Evolutionary conservation across 2,797 vertebrate genomes (phyloP).

Genomic region (Limnodromus scolopaceus): DNA sequence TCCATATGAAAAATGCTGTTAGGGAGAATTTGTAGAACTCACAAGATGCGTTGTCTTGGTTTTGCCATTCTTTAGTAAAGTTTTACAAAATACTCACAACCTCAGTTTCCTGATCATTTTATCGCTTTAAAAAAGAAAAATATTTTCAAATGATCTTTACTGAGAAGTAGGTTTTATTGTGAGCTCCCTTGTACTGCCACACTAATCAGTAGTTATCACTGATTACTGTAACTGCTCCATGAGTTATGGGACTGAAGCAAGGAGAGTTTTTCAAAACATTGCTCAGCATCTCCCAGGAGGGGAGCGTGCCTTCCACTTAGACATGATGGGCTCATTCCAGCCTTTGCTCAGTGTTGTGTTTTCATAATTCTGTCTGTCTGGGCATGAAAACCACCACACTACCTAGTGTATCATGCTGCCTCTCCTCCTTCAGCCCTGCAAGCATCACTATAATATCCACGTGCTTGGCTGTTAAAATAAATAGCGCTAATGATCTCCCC

Average conservation of each 20-base stretch:
- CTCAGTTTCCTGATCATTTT: background rate
- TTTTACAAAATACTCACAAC: background rate
- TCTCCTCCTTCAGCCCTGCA: background rate
- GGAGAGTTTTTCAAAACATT: background rate
- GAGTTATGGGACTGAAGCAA: background rate
- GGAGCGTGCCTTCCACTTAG: background rate
- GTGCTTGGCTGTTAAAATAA: background rate
- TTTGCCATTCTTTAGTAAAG: background rate
- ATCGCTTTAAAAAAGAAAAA: background rate
- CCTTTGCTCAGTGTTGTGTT: background rate
- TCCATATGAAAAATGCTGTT: background rate
- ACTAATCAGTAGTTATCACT: background rate
- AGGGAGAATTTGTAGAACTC: background rate
- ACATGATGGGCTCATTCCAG: background rate
- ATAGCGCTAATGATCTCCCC: background rate
- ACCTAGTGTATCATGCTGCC: background rate
- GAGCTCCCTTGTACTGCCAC: background rate
- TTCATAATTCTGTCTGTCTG: background rate
- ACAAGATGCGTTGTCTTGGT: background rate
- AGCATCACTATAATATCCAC: rapidly evolving
- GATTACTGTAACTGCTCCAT: background rate
- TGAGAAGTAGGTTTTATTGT: background rate
- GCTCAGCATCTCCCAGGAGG: background rate
- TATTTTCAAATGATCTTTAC: background rate
- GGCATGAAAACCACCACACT: rapidly evolving